These are phyloP conservation scores for Sarcophaga carnaria DNA, from an alignment of 2,888 invertebrate genomes.

Conservation along the genomic window DNA sequence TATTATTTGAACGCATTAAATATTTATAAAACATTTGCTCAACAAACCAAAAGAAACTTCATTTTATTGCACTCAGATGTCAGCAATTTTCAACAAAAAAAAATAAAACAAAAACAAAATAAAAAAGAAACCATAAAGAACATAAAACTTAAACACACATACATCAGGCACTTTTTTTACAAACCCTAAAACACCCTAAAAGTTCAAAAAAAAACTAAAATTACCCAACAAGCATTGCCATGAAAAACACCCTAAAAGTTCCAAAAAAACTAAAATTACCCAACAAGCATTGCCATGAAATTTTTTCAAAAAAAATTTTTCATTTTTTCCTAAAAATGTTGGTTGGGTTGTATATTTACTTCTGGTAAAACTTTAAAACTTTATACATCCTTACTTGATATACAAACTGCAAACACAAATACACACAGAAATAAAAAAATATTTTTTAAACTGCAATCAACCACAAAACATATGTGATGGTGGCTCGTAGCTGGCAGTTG, in stretches of 20 bases:
- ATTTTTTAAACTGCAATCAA: not conserved
- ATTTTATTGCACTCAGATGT: conserved; percentile 46
- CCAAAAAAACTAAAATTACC: not conserved
- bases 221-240: not conserved
- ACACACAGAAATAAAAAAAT: not conserved
- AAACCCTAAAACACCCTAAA: not conserved
- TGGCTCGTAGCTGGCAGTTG: too few species aligned
- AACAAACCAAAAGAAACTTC: conserved; percentile 53
- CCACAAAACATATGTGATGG: not conserved
- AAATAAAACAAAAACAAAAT: conserved; percentile 5
- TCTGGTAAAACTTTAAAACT: not conserved
- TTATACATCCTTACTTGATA: not conserved
- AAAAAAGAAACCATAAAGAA: conserved; percentile 19
- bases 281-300: not conserved
- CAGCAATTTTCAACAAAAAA: conserved; percentile 41
- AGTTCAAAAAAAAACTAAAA: not conserved
- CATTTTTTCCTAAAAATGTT: too few species aligned
- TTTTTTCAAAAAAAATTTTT: too few species aligned
- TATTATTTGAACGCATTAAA: conserved; percentile 31
- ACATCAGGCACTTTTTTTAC: not conserved
- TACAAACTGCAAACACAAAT: too few species aligned
- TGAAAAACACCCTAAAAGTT: not conserved
- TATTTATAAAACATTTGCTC: conserved; percentile 63
- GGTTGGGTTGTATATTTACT: too few species aligned
- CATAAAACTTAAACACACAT: conserved; percentile 36